A percentile compares a stretch with the other conserved stretches of the same genome.
phyloP scores from a whole-genome alignment of 92 coral and sea anemone genomes.

The Palythoa caribaeorum region DNA sequence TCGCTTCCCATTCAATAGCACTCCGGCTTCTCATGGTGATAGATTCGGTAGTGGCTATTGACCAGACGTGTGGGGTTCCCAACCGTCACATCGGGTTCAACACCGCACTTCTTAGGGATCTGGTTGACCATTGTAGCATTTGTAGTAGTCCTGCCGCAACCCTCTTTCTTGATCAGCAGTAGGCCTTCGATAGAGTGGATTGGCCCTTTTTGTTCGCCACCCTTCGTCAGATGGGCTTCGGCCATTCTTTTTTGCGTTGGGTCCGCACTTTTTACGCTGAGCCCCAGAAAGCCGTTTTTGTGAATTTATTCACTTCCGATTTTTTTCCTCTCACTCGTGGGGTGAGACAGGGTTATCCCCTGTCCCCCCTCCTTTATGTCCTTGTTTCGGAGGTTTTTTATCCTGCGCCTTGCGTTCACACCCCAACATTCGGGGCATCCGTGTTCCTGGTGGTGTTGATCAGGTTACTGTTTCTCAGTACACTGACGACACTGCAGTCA shows the following conservation, averaged over 20 bases:
- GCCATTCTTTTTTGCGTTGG: neutral
- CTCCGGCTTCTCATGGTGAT: conserved; percentile 20
- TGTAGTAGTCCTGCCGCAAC: neutral
- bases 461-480: neutral
- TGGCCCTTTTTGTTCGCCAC: neutral
- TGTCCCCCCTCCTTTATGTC: neutral
- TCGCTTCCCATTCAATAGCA: conserved; percentile 28
- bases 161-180: too few relatives aligned
- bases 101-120: conserved; percentile 1
- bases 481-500: conserved; percentile 41
- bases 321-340: neutral
- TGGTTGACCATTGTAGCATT: neutral
- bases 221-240: neutral
- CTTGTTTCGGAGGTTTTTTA: neutral
- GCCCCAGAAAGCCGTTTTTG: neutral
- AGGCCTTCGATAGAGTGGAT: conserved; percentile 1
- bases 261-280: neutral
- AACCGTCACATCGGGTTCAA: conserved; percentile 17
- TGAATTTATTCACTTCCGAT: neutral
- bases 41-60: conserved; percentile 9
- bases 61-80: conserved; percentile 38
- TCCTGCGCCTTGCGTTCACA: conserved; percentile 11
- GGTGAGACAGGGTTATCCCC: neutral
- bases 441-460: neutral
- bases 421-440: conserved; percentile 9